Base-by-base conservation (phyloP, 2,797 vertebrate species). In the Sparus aurata region DNA sequence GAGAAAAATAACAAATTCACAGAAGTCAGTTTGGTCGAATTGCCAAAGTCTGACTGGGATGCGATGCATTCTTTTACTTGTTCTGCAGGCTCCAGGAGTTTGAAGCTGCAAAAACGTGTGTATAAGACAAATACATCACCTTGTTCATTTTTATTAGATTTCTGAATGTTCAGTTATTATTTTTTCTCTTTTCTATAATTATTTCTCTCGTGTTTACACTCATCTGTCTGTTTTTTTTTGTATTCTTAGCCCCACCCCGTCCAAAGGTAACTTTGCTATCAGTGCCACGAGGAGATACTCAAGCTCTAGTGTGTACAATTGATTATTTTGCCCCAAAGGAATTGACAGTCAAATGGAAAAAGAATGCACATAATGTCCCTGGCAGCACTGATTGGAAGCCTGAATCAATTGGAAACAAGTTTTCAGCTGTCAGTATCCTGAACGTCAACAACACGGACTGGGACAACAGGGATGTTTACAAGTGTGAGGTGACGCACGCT, bases 351-450 rank as follows among this genome's bases (percentile, higher is more conserved):
- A 46, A 75, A 46, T 80, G 80, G 80, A 77, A 73, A 69, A 77
- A 52, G 25, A 43, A 38, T 46, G 17, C 0, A 65, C 5, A 10
- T 2, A 0, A 15, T 38, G 3, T 38, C 15, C 38, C 20, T 65
- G 63, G 2, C 8, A 53, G 1, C 13, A 67, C 12, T 0, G 0
- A 34, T 0, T 64, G 9, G 9, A 0, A 2, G 1, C 0, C 10
- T 0, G n/a, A 34, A 11, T 8, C 0, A 10, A 7, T 0, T 49
- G 71, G 30, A 67, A 0, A 4, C 0, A 1, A 3, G 27, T 8
- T 67, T 66, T 70, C 65, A 75, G 41, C 61, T 38, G 4, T 65
- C 38, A 82, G 75, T 18, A 15, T 78, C 41, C 41, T 78, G 22
- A 70, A 55, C 5, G 45, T 73, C 58, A 41, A 0, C 0, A 73